Evolutionary conservation across 2,888 invertebrate species (phyloP), one percentile per base, ranked within the genome.

Genomic region (Palloptera scutellata): DNA sequence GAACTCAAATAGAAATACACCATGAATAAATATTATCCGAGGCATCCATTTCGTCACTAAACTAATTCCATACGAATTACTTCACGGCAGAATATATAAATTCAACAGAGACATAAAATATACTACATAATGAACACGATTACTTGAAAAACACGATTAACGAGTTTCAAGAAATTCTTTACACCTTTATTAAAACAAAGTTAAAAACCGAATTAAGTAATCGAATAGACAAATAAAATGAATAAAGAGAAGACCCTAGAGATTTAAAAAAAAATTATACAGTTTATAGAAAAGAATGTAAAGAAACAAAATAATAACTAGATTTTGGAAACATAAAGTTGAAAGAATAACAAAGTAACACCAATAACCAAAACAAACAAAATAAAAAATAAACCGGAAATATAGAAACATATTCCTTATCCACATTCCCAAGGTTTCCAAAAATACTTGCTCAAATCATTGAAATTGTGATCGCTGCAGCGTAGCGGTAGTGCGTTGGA

Each of bases 1-100:
- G 58, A 63, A 19, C 41, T 40, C n/a, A 58, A 62, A 62, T 68
- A 6, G 30, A n/a, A 1, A 51, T 12, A 12, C 61, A 65, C 19
- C 61, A 65, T 20, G 68, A 65, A 4, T 64, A 65, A 59, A 64
- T 65, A 15, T 45, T 65, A 5, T 40, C 64, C 42, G 62, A 68
- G 53, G 41, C 43, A 11, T 68, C 0, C 57, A 66, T 17, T 69
- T 65, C 45, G 20, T 59, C 1, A 62, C 62, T 11, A 63, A 63
- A 30, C 20, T 63, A 20, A 59, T 65, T 11, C 59, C 53, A 0
- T 65, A 65, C 5, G 64, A 64, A 48, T 17, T 64, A 40, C 55
- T 64, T 8, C 45, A 51, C 15, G 64, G 51, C 1, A 64, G 65
- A 61, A 61, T 9, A 12, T 19, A 60, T 12, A 65, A 65, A 53